Base-by-base conservation (phyloP, 2,113 vertebrate species). In the Anhinga rufa region DNA sequence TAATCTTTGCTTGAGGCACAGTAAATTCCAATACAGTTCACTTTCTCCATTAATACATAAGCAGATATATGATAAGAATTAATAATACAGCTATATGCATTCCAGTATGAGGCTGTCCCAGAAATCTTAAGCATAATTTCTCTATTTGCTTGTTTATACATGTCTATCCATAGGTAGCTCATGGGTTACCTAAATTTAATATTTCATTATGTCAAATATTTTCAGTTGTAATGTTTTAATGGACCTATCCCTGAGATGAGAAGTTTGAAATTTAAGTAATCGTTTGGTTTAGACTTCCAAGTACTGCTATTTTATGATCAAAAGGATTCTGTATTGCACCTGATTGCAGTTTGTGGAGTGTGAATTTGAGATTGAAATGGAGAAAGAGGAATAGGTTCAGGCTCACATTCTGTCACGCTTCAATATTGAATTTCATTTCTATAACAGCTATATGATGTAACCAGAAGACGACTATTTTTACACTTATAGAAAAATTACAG, bases 1-100 rank as follows among this genome's bases (percentile, higher is more conserved):
- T 87, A 96, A 97, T 95, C 92, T 96, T 79, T 80, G 89, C 96
- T 97, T 76, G 52, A 95, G 96, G 95, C 84, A 91, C 36, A 93
- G 72, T 58, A 92, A 83, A 95, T 93, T 94, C 61, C 90, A 81
- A 46, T 79, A 55, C 40, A 94, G 46, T 84, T 92, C 94, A 94
- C 55, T 88, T 82, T 72, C 49, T 78, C 68, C 74, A 26, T 52
- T 94, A 96, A 93, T 55, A 84, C 24, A 75, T 93, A 96, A 95
- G n/a, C 74, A 91, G 95, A 82, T 89, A 89, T 65, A 92, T 16
- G 88, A 77, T 97, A 95, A 92, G 82, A 77, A 71, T 84, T 88
- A 89, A 48, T 81, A 96, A 81, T 22, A 93, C 82, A 34, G 55
- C 31, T 54, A 76, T 64, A n/a, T 44, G 42, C 61, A 71, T 80